These are phyloP conservation scores for Bombus terrestris DNA, from an alignment of 1,140 invertebrate genomes.

Conservation along the genomic window DNA sequence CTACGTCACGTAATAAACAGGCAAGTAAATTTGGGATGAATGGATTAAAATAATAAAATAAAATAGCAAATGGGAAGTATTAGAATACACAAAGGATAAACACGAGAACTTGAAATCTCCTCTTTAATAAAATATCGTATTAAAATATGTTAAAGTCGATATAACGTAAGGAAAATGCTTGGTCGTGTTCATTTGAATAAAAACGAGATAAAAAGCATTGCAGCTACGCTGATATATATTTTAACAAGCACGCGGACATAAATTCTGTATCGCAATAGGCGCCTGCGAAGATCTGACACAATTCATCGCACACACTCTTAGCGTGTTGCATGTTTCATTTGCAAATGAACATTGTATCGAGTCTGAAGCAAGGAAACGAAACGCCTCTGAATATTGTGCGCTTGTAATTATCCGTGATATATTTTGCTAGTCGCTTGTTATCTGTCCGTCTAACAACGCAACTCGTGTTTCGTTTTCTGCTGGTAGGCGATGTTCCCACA, in stretches of 20 bases:
- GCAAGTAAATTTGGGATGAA: background rate
- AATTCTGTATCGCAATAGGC: background rate
- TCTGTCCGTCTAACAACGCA: slow-evolving; percentile 3
- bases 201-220: background rate
- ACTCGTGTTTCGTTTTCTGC: too few species aligned
- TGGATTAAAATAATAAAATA: background rate
- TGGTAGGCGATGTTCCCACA: background rate
- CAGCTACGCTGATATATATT: background rate
- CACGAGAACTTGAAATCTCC: background rate
- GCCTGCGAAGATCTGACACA: background rate
- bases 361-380: background rate
- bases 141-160: background rate
- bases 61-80: background rate
- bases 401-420: slow-evolving; percentile 35
- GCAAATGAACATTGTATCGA: slow-evolving; percentile 20
- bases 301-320: slow-evolving; percentile 6
- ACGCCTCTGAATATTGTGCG: background rate
- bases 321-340: slow-evolving; percentile 3
- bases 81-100: too few species aligned
- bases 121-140: background rate
- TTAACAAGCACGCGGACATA: background rate
- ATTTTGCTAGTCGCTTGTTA: slow-evolving; percentile 26
- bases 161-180: background rate
- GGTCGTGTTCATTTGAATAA: background rate
- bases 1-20: background rate